A percentile compares a stretch with the other conserved stretches of the same genome.
Evolutionary conservation across 2,797 vertebrate species (phyloP).

Genomic region (Xenops minutus): DNA sequence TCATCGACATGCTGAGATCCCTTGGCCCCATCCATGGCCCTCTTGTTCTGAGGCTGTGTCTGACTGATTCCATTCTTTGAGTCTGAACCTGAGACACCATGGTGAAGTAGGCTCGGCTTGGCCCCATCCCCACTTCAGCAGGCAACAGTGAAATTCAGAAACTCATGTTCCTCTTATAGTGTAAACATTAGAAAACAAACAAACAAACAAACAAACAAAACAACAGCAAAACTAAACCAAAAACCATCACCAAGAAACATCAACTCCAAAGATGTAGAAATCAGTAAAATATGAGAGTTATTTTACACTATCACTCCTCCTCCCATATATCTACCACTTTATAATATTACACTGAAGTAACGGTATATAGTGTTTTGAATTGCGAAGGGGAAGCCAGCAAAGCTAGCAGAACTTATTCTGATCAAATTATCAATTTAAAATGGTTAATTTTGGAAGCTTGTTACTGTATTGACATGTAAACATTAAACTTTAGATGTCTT

Average conservation of each 20-base stretch:
- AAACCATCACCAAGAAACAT: background rate
- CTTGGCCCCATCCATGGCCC: rapidly evolving
- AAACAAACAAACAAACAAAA: background rate
- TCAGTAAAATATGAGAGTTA: background rate
- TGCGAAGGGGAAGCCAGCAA: background rate
- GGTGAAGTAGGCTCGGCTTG: background rate
- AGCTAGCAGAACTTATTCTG: background rate
- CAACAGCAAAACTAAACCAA: background rate
- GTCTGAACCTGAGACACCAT: background rate
- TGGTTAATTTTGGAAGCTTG: background rate
- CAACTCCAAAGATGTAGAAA: background rate
- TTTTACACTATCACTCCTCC: background rate
- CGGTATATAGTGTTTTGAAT: background rate
- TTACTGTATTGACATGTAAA: background rate
- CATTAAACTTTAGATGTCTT: background rate
- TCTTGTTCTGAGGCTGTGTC: rapidly evolving
- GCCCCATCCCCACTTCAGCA: background rate
- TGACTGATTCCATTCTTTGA: background rate
- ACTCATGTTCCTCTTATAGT: background rate
- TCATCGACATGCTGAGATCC: background rate
- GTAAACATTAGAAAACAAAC: background rate
- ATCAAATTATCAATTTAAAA: background rate
- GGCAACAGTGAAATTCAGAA: background rate
- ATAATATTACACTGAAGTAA: background rate
- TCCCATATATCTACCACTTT: background rate